Conservation (phyloP, 2,113 vertebrate genomes). For the Anthoscopus minutus region DNA sequence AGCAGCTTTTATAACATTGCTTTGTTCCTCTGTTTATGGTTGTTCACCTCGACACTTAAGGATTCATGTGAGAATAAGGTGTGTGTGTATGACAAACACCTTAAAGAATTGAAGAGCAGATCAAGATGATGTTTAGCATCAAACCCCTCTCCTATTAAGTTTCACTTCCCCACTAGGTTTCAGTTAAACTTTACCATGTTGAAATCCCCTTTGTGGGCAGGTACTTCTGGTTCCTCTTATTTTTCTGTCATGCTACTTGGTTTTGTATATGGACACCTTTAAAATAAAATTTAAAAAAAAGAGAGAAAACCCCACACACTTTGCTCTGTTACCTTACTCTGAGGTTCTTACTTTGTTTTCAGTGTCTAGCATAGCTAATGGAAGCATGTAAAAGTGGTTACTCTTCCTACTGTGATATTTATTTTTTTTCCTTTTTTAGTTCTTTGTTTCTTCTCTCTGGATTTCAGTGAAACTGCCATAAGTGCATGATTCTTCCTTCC, state of each 20-base stretch:
- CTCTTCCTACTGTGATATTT: background rate
- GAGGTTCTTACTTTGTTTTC: background rate
- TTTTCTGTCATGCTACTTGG: slow-evolving; percentile 27
- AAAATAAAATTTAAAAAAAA: background rate
- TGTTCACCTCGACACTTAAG: accelerated
- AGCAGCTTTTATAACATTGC: background rate
- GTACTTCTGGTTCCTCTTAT: slow-evolving; percentile 57
- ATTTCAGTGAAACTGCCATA: background rate
- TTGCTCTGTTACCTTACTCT: background rate
- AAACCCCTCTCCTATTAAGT: background rate
- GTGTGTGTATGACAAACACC: background rate
- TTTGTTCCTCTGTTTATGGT: background rate
- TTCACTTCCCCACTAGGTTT: slow-evolving; percentile 48
- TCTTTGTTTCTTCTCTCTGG: background rate
- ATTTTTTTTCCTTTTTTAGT: background rate
- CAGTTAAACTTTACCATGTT: slow-evolving; percentile 48
- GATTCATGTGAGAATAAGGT: no score
- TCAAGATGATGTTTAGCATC: background rate
- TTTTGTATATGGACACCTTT: slow-evolving; percentile 10
- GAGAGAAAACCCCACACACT: accelerated
- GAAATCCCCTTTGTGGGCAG: slow-evolving; percentile 63
- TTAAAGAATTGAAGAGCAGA: background rate
- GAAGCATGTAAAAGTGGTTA: background rate
- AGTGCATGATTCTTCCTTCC: background rate
- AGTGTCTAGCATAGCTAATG: background rate